These are phyloP conservation scores for Stercorarius parasiticus DNA, from an alignment of 2,113 vertebrate species.

Conservation along the genomic window DNA sequence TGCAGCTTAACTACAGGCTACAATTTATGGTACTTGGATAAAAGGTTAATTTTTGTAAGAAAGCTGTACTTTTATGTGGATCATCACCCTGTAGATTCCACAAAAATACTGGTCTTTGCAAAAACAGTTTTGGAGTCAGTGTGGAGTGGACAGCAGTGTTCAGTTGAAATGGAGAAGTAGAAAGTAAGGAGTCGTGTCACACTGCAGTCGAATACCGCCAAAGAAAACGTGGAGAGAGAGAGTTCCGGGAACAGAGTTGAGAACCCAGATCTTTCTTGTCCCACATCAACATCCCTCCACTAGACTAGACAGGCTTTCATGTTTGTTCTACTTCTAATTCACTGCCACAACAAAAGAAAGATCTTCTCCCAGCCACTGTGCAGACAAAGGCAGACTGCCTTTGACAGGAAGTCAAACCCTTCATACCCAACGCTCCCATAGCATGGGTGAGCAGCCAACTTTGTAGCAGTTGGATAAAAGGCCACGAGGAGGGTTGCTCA, in stretches of 20 bases:
- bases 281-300: neutral
- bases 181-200: neutral
- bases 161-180: neutral
- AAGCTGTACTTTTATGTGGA: neutral
- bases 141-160: neutral
- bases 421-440: neutral
- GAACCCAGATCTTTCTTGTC: neutral
- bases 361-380: neutral
- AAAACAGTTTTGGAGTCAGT: neutral
- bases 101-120: neutral
- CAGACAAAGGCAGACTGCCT: neutral
- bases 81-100: neutral
- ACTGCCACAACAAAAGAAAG: neutral
- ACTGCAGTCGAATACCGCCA: neutral
- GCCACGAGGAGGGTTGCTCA: neutral
- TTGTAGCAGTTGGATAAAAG: neutral
- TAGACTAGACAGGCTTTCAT: neutral
- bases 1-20: neutral
- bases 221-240: neutral
- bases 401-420: neutral
- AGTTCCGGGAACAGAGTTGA: neutral
- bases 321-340: neutral
- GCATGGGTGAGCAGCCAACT: neutral
- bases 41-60: neutral
- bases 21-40: neutral